These are phyloP conservation scores for Geodia barretti DNA, from an alignment of 37 sponge, comb jelly and placozoan species.

Conservation along the genomic window DNA sequence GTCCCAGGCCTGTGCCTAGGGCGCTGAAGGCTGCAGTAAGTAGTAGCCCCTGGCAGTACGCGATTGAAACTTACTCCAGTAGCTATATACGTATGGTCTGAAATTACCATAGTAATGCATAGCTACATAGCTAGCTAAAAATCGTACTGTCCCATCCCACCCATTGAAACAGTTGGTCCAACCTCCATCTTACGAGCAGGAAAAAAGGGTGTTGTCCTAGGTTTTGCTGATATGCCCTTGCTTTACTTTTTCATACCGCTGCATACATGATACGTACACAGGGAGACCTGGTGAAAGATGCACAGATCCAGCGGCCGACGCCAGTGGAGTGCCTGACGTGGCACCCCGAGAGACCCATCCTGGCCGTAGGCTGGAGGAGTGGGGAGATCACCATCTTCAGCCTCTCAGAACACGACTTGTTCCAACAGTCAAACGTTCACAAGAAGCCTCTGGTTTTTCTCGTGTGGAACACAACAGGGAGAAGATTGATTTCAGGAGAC, in stretches of 20 bases:
- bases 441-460: constrained; percentile 62
- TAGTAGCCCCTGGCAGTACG: neutral
- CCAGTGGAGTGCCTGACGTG: constrained; percentile 69
- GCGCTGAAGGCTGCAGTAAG: neutral
- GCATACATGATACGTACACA: constrained; percentile 12
- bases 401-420: constrained; percentile 60
- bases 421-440: constrained; percentile 70
- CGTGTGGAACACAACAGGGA: constrained; percentile 79
- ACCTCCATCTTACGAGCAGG: neutral
- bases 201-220: too few relatives aligned
- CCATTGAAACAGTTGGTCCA: neutral
- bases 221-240: neutral
- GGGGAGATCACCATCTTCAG: constrained; percentile 91
- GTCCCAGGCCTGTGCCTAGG: neutral
- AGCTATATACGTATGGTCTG: too few relatives aligned
- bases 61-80: neutral
- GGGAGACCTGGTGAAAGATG: constrained; percentile 74
- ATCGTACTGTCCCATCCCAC: neutral
- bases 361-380: constrained; percentile 84
- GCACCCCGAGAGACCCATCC: constrained; percentile 65
- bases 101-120: too few relatives aligned
- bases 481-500: constrained; percentile 77
- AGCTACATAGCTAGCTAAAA: too few relatives aligned
- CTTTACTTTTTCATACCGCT: neutral
- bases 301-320: constrained; percentile 59